A percentile compares a stretch with the other conserved stretches of the same genome.
Conservation (phyloP, 1,140 invertebrate species). For the Colletes gigas region DNA sequence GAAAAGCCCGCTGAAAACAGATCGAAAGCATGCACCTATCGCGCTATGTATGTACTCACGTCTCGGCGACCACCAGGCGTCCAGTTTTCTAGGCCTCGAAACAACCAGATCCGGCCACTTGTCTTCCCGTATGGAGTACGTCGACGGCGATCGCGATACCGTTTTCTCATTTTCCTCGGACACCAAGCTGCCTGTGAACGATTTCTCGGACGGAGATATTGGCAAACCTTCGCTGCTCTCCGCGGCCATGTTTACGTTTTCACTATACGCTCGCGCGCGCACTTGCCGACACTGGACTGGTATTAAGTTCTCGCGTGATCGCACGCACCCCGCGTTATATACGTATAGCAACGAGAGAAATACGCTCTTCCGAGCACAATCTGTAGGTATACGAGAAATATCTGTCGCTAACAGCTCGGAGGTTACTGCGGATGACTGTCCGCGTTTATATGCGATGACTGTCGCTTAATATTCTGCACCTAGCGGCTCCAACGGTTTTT, state of each 20-base stretch:
- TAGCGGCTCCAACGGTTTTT: no score
- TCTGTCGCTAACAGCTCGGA: no score
- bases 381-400: no score
- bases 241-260: conserved; percentile 80
- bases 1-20: conserved; percentile 50
- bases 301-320: neutral
- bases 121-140: conserved; percentile 81
- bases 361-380: no score
- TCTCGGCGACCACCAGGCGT: conserved; percentile 78
- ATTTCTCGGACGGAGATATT: conserved; percentile 80
- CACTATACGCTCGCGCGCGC: conserved; percentile 52
- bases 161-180: conserved; percentile 79
- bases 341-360: no score
- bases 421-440: no score
- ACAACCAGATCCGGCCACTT: conserved; percentile 82
- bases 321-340: neutral
- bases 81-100: conserved; percentile 79
- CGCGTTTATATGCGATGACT: no score
- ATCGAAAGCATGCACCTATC: conserved; percentile 42
- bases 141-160: conserved; percentile 81
- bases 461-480: no score
- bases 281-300: neutral
- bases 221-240: conserved; percentile 81
- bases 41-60: conserved; percentile 75
- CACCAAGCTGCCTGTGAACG: conserved; percentile 75